Evolutionary conservation across 2,888 invertebrate species (phyloP).

Genomic region (Opisthograptis luteolata): DNA sequence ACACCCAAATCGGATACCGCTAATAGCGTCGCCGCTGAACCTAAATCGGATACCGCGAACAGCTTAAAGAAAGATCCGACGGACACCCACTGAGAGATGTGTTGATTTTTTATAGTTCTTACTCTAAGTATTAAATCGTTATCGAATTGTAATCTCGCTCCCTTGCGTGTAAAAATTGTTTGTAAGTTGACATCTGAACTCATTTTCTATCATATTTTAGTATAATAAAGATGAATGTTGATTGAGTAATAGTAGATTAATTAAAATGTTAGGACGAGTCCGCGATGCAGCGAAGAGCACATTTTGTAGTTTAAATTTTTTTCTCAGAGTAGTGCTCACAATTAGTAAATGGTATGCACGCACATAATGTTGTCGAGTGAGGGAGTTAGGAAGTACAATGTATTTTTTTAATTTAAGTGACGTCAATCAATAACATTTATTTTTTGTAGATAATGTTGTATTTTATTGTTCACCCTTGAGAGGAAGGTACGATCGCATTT

Average conservation of each 20-base stretch:
- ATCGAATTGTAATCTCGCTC: constrained; percentile 14
- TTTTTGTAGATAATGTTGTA: constrained; percentile 20
- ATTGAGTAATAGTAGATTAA: constrained; percentile 1
- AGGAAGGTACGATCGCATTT: too few relatives aligned
- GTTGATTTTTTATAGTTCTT: background rate
- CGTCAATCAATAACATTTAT: constrained; percentile 22
- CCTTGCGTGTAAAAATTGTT: constrained; percentile 10
- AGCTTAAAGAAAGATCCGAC: background rate
- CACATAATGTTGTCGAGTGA: constrained; percentile 7
- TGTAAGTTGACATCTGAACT: constrained; percentile 7
- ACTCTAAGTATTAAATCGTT: constrained; percentile 9
- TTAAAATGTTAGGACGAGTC: background rate
- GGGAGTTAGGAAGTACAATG: constrained; percentile 4
- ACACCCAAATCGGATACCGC: too few relatives aligned
- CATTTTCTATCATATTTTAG: constrained; percentile 14
- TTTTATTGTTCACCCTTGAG: constrained; percentile 4
- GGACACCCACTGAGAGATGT: background rate
- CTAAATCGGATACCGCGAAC: background rate
- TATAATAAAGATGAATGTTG: background rate
- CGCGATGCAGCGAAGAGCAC: constrained; percentile 1
- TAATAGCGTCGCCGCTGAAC: too few relatives aligned
- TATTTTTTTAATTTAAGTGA: constrained; percentile 22
- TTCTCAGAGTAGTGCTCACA: background rate
- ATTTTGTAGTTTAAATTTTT: background rate
- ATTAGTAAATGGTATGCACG: background rate